Evolutionary conservation across 2,797 vertebrate genomes (phyloP).

Genomic region (Mareca strepera): DNA sequence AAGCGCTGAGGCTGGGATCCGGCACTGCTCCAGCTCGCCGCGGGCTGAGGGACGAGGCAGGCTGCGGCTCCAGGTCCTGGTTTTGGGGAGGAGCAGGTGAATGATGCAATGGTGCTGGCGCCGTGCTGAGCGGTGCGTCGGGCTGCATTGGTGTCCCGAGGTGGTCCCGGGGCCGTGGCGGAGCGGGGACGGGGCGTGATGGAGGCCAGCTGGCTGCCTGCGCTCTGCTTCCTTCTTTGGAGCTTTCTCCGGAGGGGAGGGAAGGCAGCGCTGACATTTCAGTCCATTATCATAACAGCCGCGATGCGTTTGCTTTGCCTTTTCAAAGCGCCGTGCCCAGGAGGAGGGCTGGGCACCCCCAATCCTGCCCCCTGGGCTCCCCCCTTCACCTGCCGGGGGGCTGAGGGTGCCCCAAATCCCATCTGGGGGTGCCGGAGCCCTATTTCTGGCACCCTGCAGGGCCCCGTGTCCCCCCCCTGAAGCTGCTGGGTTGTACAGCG

Average conservation of each 20-base stretch:
- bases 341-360: background rate
- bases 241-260: constrained; percentile 15
- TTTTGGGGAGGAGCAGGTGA: background rate
- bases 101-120: background rate
- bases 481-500: fast-evolving
- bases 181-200: background rate
- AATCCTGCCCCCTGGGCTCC: background rate
- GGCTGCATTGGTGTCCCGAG: background rate
- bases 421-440: background rate
- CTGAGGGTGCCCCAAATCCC: background rate
- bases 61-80: background rate
- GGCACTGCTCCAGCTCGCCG: background rate
- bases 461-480: background rate
- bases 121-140: background rate
- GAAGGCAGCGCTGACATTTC: background rate
- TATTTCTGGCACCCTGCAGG: background rate
- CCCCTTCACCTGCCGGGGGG: background rate
- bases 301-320: background rate
- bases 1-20: fast-evolving
- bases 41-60: background rate
- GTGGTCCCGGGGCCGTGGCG: background rate
- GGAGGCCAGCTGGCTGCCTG: background rate
- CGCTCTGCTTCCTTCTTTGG: constrained; percentile 64
- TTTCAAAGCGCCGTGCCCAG: background rate
- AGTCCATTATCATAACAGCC: background rate